Evolutionary conservation across 2,113 vertebrate species (phyloP).

Genomic region (Montifringilla adamsi): DNA sequence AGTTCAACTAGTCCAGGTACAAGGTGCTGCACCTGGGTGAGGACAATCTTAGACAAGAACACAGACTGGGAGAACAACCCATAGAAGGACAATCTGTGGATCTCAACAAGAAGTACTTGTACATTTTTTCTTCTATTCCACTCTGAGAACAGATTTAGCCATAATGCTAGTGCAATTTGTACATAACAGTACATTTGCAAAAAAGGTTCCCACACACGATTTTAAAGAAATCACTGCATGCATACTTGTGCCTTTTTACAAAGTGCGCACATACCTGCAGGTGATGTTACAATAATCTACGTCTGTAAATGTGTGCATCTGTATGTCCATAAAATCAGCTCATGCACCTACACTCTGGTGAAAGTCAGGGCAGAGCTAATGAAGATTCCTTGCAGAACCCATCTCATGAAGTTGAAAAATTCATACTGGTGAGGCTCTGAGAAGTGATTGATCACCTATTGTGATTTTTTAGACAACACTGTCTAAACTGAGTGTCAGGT

Average conservation of each 20-base stretch:
- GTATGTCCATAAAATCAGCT: not conserved
- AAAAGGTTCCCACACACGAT: fast-evolving
- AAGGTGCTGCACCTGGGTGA: not conserved
- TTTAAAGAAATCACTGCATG: not conserved
- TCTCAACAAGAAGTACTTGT: not conserved
- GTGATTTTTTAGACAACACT: not conserved
- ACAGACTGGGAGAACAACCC: not conserved
- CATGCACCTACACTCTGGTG: not conserved
- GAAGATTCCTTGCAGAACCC: not conserved
- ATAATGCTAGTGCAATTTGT: not conserved
- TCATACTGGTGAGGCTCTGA: not conserved
- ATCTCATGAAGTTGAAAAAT: not conserved
- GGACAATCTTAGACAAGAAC: not conserved
- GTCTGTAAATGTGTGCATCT: not conserved
- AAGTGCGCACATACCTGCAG: not conserved
- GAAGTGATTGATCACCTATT: not conserved
- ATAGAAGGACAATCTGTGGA: not conserved
- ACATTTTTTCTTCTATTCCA: not conserved
- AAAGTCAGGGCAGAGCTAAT: not conserved
- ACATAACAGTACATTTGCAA: not conserved
- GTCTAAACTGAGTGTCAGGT: not conserved
- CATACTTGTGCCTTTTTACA: not conserved
- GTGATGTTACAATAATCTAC: not conserved
- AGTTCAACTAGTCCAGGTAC: not conserved
- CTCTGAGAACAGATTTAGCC: not conserved